Percentiles rank a stretch among this genome's conserved stretches.
phyloP scores from a whole-genome alignment of 2,888 invertebrate genomes.

The Oscheius sp. region DNA sequence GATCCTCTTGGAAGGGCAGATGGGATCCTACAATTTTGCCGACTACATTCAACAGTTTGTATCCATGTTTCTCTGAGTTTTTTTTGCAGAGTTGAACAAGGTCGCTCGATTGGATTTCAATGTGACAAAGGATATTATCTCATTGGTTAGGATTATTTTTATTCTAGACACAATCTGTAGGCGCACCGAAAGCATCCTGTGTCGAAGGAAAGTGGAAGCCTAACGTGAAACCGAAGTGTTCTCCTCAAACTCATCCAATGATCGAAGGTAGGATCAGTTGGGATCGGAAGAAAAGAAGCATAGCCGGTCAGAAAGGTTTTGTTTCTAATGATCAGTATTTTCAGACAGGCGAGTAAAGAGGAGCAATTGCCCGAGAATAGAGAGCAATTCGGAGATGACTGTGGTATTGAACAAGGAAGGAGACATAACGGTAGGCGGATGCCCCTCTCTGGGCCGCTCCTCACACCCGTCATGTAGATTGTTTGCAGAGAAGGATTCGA shows the following conservation, averaged over 20 bases:
- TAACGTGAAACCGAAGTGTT: conserved; percentile 67
- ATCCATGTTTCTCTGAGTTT: not conserved
- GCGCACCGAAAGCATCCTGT: conserved; percentile 72
- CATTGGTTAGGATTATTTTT: conserved; percentile 62
- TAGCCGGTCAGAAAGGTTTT: conserved; percentile 5
- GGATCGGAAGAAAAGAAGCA: conserved; percentile 58
- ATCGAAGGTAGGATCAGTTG: conserved; percentile 72
- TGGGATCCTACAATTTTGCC: conserved; percentile 75
- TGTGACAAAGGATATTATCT: conserved; percentile 73
- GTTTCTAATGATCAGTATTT: not conserved
- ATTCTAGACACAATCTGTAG: conserved; percentile 48
- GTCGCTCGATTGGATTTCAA: conserved; percentile 71
- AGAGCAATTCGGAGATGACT: conserved; percentile 29
- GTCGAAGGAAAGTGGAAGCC: conserved; percentile 72
- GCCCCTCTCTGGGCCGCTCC: not conserved
- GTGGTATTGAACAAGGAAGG: conserved; percentile 38
- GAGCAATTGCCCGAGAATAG: conserved; percentile 14
- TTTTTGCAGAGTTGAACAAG: conserved; percentile 64
- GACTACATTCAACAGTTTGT: conserved; percentile 73
- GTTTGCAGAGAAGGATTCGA: conserved; percentile 67
- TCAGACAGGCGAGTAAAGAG: conserved; percentile 4
- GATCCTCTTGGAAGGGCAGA: conserved; percentile 74
- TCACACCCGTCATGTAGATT: conserved; percentile 47
- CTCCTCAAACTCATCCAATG: conserved; percentile 70
- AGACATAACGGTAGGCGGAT: conserved; percentile 42